phyloP scores from a whole-genome alignment of 2,797 vertebrate species.

The Rachycentron canadum region DNA sequence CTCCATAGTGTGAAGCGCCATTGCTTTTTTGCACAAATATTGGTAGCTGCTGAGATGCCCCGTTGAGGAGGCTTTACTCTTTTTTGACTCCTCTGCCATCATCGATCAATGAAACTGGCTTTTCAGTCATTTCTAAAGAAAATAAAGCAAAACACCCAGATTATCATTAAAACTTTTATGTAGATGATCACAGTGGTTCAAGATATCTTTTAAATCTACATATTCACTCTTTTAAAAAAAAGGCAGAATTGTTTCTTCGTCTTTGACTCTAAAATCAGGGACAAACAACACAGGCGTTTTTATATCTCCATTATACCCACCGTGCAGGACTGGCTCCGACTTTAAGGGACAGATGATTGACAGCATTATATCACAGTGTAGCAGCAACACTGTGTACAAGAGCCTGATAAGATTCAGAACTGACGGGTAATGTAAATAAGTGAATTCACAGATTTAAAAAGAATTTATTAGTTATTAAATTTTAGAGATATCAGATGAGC shows the following conservation, averaged over 20 bases:
- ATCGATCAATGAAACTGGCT: neutral
- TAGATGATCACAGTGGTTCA: neutral
- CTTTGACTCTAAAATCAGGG: neutral
- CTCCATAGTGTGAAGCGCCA: conserved; percentile 43
- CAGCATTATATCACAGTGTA: neutral
- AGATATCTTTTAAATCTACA: neutral
- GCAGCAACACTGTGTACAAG: neutral
- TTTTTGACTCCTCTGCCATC: conserved; percentile 44
- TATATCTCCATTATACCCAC: neutral
- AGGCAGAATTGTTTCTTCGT: no score
- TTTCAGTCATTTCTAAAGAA: conserved; percentile 47
- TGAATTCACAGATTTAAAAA: neutral
- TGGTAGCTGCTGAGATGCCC: conserved; percentile 55
- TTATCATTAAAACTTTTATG: neutral
- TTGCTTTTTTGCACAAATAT: conserved; percentile 51
- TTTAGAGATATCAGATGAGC: neutral
- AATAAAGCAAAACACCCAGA: neutral
- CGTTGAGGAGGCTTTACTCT: conserved; percentile 21
- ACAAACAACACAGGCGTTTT: neutral
- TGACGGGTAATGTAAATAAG: no score
- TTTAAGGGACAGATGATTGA: neutral
- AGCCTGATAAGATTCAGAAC: neutral
- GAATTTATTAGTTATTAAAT: neutral
- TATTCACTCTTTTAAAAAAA: neutral
- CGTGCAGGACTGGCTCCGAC: neutral